These are phyloP conservation scores for Brachionus rubens DNA, from an alignment of 1,140 invertebrate genomes.

Conservation along the genomic window DNA sequence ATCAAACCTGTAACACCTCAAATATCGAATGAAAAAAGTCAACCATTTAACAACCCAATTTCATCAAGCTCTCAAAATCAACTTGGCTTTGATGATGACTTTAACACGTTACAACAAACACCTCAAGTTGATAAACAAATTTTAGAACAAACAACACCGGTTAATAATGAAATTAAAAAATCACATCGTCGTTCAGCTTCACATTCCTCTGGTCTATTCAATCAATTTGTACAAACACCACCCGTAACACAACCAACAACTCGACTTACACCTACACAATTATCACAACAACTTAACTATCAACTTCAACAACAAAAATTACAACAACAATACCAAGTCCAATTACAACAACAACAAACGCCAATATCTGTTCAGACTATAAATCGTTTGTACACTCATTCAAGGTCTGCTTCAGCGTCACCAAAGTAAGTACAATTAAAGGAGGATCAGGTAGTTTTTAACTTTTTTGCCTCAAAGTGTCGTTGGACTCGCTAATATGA, in stretches of 20 bases:
- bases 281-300: neutral
- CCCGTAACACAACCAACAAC: neutral
- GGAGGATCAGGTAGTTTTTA: neutral
- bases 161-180: conserved; percentile 18
- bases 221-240: neutral
- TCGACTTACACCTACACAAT: neutral
- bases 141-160: neutral
- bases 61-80: neutral
- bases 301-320: neutral
- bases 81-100: conserved; percentile 42
- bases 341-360: neutral
- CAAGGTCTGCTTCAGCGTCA: conserved; percentile 12
- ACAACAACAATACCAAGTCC: neutral
- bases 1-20: neutral
- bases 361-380: neutral
- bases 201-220: conserved; percentile 11
- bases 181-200: conserved; percentile 37
- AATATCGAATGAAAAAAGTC: neutral
- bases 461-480: neutral
- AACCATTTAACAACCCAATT: neutral
- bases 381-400: conserved; percentile 22
- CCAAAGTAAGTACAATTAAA: conserved; percentile 10
- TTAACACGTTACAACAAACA: neutral
- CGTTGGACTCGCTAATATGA: neutral
- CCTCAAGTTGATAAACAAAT: neutral